A percentile compares a stretch with the other conserved stretches of the same genome.
phyloP scores from a whole-genome alignment of 1,140 invertebrate species.

The Pteromalus puparum region DNA sequence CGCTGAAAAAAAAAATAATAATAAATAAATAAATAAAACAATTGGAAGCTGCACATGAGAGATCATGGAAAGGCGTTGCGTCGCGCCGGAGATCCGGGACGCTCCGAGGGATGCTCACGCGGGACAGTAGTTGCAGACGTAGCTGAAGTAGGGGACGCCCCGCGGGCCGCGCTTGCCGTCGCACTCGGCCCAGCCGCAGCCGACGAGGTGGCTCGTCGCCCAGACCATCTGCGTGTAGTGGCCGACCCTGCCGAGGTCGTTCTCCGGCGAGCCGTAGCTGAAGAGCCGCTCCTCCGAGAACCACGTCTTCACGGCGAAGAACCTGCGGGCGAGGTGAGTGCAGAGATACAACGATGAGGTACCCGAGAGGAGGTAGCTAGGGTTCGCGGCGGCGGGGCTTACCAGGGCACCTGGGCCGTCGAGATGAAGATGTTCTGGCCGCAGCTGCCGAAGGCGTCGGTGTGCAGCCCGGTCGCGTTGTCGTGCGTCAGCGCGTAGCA shows the following conservation, averaged over 20 bases:
- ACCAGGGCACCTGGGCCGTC: constrained; percentile 88
- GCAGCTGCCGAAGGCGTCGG: constrained; percentile 83
- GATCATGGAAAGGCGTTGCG: too few species aligned
- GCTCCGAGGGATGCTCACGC: constrained; percentile 85
- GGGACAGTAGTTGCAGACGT: constrained; percentile 92
- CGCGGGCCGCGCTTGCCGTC: constrained; percentile 73
- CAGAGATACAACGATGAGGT: too few species aligned
- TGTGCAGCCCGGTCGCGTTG: constrained; percentile 79
- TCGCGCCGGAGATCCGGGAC: too few species aligned
- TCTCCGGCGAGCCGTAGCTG: constrained; percentile 79
- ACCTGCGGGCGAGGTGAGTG: too few species aligned
- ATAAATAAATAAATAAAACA: too few species aligned
- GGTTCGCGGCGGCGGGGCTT: constrained; percentile 63
- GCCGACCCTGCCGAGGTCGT: constrained; percentile 80
- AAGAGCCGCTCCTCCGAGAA: constrained; percentile 86
- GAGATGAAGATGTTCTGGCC: constrained; percentile 91
- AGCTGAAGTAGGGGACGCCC: constrained; percentile 84
- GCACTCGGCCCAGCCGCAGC: constrained; percentile 86
- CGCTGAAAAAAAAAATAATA: too few species aligned
- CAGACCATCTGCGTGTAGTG: constrained; percentile 92
- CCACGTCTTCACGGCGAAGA: constrained; percentile 88
- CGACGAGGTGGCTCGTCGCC: constrained; percentile 86
- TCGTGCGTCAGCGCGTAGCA: constrained; percentile 85
- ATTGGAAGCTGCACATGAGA: too few species aligned
- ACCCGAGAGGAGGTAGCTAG: too few species aligned